Evolutionary conservation across 2,113 vertebrate genomes (phyloP).

Genomic region (Tenrec ecaudatus): DNA sequence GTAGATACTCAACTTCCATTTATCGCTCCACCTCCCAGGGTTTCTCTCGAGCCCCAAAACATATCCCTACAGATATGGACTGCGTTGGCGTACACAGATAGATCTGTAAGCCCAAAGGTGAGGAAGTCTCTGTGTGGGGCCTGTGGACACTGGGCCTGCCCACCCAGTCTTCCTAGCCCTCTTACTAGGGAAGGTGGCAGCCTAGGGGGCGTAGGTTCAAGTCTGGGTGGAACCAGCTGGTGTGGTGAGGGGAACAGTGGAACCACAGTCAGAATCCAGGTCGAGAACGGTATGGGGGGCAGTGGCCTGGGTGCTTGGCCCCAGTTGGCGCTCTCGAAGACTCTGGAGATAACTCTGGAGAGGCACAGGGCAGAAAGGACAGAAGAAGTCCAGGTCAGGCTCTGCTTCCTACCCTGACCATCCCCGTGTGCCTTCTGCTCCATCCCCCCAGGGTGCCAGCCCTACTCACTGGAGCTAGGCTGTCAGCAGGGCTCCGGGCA

Average conservation of each 20-base stretch:
- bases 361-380: neutral
- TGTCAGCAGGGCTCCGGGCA: conserved; percentile 91
- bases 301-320: conserved; percentile 86
- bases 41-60: conserved; percentile 27
- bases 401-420: neutral
- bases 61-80: conserved; percentile 34
- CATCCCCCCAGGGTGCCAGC: neutral
- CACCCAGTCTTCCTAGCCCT: neutral
- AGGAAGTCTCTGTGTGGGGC: neutral
- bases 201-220: conserved; percentile 47
- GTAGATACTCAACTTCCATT: conserved; percentile 23
- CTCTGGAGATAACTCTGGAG: conserved; percentile 94
- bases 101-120: conserved; percentile 36
- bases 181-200: neutral
- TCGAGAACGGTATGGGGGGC: conserved; percentile 88
- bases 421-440: neutral
- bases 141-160: neutral
- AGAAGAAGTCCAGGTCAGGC: conserved; percentile 11
- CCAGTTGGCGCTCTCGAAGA: conserved; percentile 90
- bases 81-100: conserved; percentile 37
- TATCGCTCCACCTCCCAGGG: neutral
- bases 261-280: conserved; percentile 91
- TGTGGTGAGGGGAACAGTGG: conserved; percentile 90
- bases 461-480: conserved; percentile 92
- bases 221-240: conserved; percentile 73